Evolutionary conservation across 2,113 vertebrate genomes (phyloP).

Genomic region (Melospiza georgiana): DNA sequence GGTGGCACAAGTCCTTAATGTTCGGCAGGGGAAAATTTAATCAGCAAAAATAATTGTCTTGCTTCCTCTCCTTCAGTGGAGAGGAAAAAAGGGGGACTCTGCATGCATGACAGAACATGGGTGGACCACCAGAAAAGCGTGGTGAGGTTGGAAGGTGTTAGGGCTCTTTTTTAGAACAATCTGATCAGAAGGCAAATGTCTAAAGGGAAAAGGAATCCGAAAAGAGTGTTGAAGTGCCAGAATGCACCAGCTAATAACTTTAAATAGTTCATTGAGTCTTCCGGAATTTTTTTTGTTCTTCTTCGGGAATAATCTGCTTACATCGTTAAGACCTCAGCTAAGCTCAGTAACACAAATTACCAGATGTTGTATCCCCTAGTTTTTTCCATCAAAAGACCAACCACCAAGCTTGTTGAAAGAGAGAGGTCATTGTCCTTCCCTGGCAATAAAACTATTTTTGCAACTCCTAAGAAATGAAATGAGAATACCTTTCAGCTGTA

Average conservation of each 20-base stretch:
- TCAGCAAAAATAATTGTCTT: conserved; percentile 81
- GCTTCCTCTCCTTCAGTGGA: conserved; percentile 45
- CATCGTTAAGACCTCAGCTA: conserved; percentile 92
- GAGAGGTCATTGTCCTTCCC: conserved; percentile 81
- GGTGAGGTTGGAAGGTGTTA: conserved; percentile 63
- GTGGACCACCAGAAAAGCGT: conserved; percentile 76
- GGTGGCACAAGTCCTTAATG: conserved; percentile 63
- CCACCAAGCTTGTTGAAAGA: conserved; percentile 86
- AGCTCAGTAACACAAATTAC: conserved; percentile 96
- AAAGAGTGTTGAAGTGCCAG: conserved; percentile 75
- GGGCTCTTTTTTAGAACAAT: conserved; percentile 74
- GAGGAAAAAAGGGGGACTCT: not conserved
- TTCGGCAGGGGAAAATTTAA: conserved; percentile 79
- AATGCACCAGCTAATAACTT: conserved; percentile 81
- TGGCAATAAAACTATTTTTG: conserved; percentile 90
- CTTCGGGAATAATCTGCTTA: conserved; percentile 95
- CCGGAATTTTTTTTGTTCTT: conserved; percentile 84
- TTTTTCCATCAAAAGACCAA: conserved; percentile 84
- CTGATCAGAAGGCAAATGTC: conserved; percentile 73
- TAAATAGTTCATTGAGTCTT: conserved; percentile 85
- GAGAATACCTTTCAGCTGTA: conserved; percentile 83
- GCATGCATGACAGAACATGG: conserved; percentile 67
- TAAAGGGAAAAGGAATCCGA: conserved; percentile 74
- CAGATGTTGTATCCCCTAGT: conserved; percentile 90
- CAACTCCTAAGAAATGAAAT: conserved; percentile 88